A percentile compares a stretch with the other conserved stretches of the same genome.
phyloP scores from a whole-genome alignment of 1,140 invertebrate genomes.

The Cardiocondyla obscurior region DNA sequence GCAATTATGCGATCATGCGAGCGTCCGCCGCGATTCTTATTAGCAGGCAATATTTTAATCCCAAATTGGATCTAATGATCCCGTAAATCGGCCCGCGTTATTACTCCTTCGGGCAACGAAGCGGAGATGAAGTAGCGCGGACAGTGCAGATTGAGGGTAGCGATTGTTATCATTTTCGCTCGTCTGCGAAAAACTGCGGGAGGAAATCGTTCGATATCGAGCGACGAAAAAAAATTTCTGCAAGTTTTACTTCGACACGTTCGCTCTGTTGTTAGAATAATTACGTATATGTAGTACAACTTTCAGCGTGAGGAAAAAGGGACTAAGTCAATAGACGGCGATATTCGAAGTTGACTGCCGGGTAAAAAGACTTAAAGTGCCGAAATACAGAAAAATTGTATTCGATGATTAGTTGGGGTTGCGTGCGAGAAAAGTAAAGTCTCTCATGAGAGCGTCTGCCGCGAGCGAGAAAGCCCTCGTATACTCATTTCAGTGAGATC shows the following conservation, averaged over 20 bases:
- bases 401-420: not conserved
- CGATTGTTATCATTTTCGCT: too few relatives aligned
- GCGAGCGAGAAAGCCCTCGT: not conserved
- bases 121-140: constrained; percentile 31
- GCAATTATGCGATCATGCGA: constrained; percentile 69
- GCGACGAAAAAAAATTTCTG: not conserved
- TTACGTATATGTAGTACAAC: too few relatives aligned
- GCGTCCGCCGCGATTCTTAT: constrained; percentile 74
- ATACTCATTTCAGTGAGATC: constrained; percentile 64
- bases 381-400: not conserved
- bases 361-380: not conserved
- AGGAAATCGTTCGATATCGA: constrained; percentile 18
- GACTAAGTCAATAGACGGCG: not conserved
- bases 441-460: constrained; percentile 6
- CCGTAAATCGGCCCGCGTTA: constrained; percentile 55
- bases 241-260: too few relatives aligned
- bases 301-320: too few relatives aligned
- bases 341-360: not conserved
- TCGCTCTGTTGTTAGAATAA: too few relatives aligned
- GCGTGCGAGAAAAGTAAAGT: constrained; percentile 22
- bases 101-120: constrained; percentile 22
- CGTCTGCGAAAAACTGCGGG: constrained; percentile 7
- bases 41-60: constrained; percentile 83
- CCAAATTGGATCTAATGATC: constrained; percentile 78
- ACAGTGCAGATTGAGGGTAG: constrained; percentile 30